These are phyloP conservation scores for Crocidura indochinensis DNA, from an alignment of 2,797 vertebrate genomes.

Conservation along the genomic window DNA sequence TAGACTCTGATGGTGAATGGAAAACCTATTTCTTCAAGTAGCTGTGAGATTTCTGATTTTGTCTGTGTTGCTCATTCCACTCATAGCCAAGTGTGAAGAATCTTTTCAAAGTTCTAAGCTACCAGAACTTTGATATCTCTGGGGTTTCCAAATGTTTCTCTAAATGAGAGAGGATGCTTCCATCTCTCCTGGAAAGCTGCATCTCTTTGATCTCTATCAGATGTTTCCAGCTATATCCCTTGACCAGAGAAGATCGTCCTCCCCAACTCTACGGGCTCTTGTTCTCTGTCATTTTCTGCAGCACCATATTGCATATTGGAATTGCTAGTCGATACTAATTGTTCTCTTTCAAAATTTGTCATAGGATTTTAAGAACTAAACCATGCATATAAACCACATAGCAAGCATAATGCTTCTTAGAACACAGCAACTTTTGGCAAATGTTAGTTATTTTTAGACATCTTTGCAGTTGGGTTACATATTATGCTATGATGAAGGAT, in stretches of 20 bases:
- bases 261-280: neutral
- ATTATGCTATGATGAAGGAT: neutral
- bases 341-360: conserved; percentile 1
- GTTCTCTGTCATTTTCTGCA: neutral
- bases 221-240: conserved; percentile 1
- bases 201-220: neutral
- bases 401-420: neutral
- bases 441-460: conserved; percentile 40
- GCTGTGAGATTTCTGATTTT: neutral
- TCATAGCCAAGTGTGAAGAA: neutral
- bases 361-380: conserved; percentile 13
- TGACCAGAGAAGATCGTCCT: conserved; percentile 1
- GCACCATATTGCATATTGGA: neutral
- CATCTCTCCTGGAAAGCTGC: neutral
- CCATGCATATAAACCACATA: neutral
- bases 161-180: neutral
- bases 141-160: neutral
- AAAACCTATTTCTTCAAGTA: neutral
- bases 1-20: neutral
- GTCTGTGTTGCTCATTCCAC: neutral
- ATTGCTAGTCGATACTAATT: neutral
- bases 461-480: conserved; percentile 45
- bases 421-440: neutral
- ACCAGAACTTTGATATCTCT: neutral
- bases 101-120: neutral